These are phyloP conservation scores for Limenitis camilla DNA, from an alignment of 2,888 invertebrate species.

Conservation along the genomic window DNA sequence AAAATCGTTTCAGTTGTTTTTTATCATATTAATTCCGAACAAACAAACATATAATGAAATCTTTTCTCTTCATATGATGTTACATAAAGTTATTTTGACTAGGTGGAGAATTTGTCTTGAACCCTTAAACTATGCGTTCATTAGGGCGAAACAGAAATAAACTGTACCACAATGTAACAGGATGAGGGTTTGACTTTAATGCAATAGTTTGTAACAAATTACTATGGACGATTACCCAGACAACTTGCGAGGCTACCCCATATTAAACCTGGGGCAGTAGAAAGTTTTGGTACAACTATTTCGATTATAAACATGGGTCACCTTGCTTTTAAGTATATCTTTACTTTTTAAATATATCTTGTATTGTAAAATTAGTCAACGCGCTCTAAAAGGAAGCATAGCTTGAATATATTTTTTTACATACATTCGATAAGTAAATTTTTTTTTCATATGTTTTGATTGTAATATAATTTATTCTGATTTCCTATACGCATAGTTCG, in stretches of 20 bases:
- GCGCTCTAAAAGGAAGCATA: no score
- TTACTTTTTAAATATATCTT: no score
- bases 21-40: no score
- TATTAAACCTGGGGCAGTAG: slow-evolving; percentile 9
- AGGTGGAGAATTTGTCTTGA: background rate
- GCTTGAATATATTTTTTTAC: no score
- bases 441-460: no score
- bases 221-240: slow-evolving; percentile 13
- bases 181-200: slow-evolving; percentile 14
- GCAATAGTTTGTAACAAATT: slow-evolving; percentile 17
- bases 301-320: slow-evolving; percentile 14
- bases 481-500: no score
- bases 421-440: no score
- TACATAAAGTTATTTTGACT: background rate
- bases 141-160: slow-evolving; percentile 5
- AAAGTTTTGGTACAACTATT: slow-evolving; percentile 10
- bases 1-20: no score
- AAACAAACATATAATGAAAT: no score
- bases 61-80: background rate
- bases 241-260: slow-evolving; percentile 7
- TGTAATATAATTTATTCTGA: no score
- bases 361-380: no score
- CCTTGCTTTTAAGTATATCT: background rate
- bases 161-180: slow-evolving; percentile 3
- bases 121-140: background rate